These are phyloP conservation scores for Epinephelus awoara DNA, from an alignment of 2,797 vertebrate species.

Conservation along the genomic window DNA sequence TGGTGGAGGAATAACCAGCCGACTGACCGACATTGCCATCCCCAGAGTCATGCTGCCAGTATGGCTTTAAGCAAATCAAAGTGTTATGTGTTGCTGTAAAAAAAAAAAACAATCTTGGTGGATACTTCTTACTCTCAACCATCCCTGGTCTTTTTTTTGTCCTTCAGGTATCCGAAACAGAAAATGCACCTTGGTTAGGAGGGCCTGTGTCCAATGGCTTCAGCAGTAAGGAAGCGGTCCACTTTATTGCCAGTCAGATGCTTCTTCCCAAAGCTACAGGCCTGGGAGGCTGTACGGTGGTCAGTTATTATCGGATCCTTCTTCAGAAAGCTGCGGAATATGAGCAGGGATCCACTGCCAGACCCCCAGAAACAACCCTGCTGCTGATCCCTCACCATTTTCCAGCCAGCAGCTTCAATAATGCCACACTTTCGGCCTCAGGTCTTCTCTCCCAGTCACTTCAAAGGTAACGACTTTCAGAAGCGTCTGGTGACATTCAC, in stretches of 20 bases:
- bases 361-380: slow-evolving; percentile 24
- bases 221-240: slow-evolving; percentile 30
- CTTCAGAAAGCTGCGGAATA: slow-evolving; percentile 68
- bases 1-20: not conserved
- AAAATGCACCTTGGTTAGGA: slow-evolving; percentile 51
- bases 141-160: slow-evolving; percentile 28
- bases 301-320: slow-evolving; percentile 69
- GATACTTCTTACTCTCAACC: not conserved
- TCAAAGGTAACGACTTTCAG: slow-evolving; percentile 60
- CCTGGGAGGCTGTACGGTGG: slow-evolving; percentile 72
- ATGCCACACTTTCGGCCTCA: slow-evolving; percentile 24
- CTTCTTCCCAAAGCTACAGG: slow-evolving; percentile 63
- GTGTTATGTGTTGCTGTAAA: not conserved
- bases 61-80: not conserved
- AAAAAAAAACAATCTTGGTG: too few species aligned
- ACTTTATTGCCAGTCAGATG: slow-evolving; percentile 79
- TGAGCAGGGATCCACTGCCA: slow-evolving; percentile 22
- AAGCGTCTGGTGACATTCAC: too few species aligned
- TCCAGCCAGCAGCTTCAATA: slow-evolving; percentile 47
- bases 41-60: not conserved
- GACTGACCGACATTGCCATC: not conserved
- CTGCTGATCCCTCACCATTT: slow-evolving; percentile 40
- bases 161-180: slow-evolving; percentile 60
- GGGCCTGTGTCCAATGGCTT: not conserved
- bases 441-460: slow-evolving; percentile 44